Percentiles rank a stretch among this genome's conserved stretches.
Conservation (phyloP, 2,797 vertebrate species). For the Neoniphon sammara region DNA sequence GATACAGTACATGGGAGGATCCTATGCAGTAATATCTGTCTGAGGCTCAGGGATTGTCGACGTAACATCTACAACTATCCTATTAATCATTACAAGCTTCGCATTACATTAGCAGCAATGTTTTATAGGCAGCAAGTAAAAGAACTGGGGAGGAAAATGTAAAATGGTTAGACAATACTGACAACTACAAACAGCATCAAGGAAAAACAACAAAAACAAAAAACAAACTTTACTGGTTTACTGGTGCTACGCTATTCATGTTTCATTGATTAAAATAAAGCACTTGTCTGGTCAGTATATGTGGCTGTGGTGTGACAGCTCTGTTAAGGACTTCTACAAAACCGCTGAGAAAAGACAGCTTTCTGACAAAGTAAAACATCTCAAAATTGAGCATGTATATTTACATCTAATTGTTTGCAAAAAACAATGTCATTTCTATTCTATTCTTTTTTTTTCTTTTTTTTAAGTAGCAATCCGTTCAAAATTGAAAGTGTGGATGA, state of each 20-base stretch:
- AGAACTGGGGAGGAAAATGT: conserved; percentile 42
- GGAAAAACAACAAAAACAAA: conserved; percentile 31
- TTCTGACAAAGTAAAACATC: conserved; percentile 70
- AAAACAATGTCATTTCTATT: conserved; percentile 67
- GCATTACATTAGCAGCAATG: conserved; percentile 81
- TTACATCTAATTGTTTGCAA: conserved; percentile 78
- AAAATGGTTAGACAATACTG: conserved; percentile 58
- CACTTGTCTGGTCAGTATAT: conserved; percentile 60
- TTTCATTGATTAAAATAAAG: conserved; percentile 68
- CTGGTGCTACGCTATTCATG: conserved; percentile 51
- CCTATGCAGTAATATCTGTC: conserved; percentile 76
- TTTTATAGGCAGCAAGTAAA: conserved; percentile 76
- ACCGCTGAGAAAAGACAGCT: conserved; percentile 77
- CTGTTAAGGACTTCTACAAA: conserved; percentile 61
- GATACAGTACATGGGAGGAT: conserved; percentile 70
- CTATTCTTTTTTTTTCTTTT: conserved; percentile 36
- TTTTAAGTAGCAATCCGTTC: conserved; percentile 44
- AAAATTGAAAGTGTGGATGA: conserved; percentile 42
- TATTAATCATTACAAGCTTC: conserved; percentile 77
- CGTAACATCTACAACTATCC: conserved; percentile 69
- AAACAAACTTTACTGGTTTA: conserved; percentile 43
- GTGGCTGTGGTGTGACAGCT: conserved; percentile 46
- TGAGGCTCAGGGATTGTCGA: conserved; percentile 87
- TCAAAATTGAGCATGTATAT: conserved; percentile 76
- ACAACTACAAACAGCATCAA: conserved; percentile 54